These are phyloP conservation scores for Penaeus monodon DNA, from an alignment of 2,888 invertebrate genomes.

Conservation along the genomic window DNA sequence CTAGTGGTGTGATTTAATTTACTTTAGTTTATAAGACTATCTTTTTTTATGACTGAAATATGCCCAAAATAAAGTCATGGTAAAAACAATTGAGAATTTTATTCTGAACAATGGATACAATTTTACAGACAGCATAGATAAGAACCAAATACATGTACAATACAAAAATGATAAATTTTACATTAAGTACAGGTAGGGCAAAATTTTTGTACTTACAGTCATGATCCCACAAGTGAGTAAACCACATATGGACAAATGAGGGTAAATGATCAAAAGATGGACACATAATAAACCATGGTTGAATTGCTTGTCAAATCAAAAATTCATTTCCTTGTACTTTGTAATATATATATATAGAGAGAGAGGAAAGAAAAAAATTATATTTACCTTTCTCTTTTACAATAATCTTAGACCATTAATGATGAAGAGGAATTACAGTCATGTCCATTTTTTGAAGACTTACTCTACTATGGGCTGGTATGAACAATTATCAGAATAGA, in stretches of 20 bases:
- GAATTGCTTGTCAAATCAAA: too few relatives aligned
- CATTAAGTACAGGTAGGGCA: slow-evolving; percentile 53
- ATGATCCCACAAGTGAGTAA: slow-evolving; percentile 53
- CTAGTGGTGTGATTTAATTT: slow-evolving; percentile 75
- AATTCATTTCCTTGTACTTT: slow-evolving; percentile 3
- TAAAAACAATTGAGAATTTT: slow-evolving; percentile 59
- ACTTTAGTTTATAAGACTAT: background rate
- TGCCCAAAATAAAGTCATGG: background rate
- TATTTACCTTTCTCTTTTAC: background rate
- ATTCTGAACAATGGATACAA: slow-evolving; percentile 40
- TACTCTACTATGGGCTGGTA: slow-evolving; percentile 41
- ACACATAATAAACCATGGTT: slow-evolving; percentile 16
- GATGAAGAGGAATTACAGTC: background rate
- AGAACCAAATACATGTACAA: slow-evolving; percentile 41
- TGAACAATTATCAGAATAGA: slow-evolving; percentile 19
- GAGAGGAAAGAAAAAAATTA: background rate
- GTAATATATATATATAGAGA: background rate
- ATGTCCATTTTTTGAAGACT: slow-evolving; percentile 39
- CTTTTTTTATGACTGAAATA: background rate
- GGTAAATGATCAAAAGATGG: slow-evolving; percentile 27
- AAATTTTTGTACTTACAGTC: slow-evolving; percentile 53
- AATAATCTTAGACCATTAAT: background rate
- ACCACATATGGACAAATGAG: slow-evolving; percentile 31
- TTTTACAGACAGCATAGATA: slow-evolving; percentile 53
- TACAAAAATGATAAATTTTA: slow-evolving; percentile 53